phyloP scores from a whole-genome alignment of 2,888 invertebrate species.

The Pseudoips prasinana region DNA sequence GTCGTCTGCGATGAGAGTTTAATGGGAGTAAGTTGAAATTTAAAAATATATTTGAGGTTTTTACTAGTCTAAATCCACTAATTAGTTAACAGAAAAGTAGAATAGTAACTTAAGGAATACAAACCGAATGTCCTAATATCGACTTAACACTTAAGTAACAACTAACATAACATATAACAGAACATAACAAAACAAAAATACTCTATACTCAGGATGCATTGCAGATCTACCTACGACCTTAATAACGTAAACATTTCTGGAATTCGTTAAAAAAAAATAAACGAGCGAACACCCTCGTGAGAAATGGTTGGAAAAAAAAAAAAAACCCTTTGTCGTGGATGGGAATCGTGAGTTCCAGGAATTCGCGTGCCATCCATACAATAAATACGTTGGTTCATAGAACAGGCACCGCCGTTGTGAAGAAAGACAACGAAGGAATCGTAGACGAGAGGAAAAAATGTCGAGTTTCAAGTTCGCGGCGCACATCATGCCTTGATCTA shows the following conservation, averaged over 20 bases:
- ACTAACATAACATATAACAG: background rate
- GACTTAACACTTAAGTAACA: background rate
- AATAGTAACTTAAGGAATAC: too few relatives aligned
- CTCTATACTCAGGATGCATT: constrained; percentile 6
- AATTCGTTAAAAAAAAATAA: constrained; percentile 66
- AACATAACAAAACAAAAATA: constrained; percentile 12
- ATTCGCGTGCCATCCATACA: constrained; percentile 74
- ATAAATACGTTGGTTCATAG: constrained; percentile 48
- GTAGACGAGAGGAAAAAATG: constrained; percentile 26
- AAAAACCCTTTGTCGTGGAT: constrained; percentile 60
- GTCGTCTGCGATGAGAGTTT: too few relatives aligned
- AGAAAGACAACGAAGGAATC: constrained; percentile 25
- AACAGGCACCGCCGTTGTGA: constrained; percentile 48
- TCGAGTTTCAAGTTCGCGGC: constrained; percentile 13
- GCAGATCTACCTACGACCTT: constrained; percentile 55
- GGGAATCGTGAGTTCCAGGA: constrained; percentile 73
- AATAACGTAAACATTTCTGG: constrained; percentile 69
- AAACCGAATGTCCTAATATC: too few relatives aligned
- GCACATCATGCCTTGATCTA: too few relatives aligned
- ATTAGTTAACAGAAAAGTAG: too few relatives aligned
- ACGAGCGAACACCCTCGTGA: constrained; percentile 64
- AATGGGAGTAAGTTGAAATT: too few relatives aligned
- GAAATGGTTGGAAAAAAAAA: constrained; percentile 59
- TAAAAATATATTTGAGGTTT: too few relatives aligned
- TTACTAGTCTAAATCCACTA: too few relatives aligned